phyloP scores from a whole-genome alignment of 2,888 invertebrate genomes.

The Augiades crinisus region DNA sequence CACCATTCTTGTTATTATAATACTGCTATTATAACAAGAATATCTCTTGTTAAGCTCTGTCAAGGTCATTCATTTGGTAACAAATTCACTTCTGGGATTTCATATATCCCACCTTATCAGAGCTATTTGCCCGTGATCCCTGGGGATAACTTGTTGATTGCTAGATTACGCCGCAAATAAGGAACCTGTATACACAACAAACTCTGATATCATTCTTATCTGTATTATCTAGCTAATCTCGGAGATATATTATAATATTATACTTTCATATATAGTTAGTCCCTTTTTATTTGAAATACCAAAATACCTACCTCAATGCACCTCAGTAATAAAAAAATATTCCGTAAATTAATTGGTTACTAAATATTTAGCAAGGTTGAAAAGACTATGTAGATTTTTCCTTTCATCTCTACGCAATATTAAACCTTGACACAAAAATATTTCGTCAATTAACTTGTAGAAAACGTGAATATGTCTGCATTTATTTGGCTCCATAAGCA shows the following conservation, averaged over 20 bases:
- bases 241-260: neutral
- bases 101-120: slow-evolving; percentile 23
- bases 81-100: slow-evolving; percentile 41
- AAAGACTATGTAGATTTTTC: slow-evolving; percentile 64
- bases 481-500: slow-evolving; percentile 3
- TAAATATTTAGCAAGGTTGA: slow-evolving; percentile 62
- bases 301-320: neutral
- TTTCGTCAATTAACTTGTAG: slow-evolving; percentile 52
- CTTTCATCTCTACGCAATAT: slow-evolving; percentile 67
- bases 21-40: too few species aligned
- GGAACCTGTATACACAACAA: neutral
- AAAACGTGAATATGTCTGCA: slow-evolving; percentile 10
- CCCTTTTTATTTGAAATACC: neutral
- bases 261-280: too few species aligned
- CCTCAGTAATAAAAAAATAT: slow-evolving; percentile 36
- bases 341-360: slow-evolving; percentile 52
- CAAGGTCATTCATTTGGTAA: slow-evolving; percentile 48
- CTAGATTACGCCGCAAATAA: slow-evolving; percentile 32
- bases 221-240: neutral
- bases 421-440: slow-evolving; percentile 64
- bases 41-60: too few species aligned
- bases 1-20: too few species aligned
- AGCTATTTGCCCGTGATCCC: slow-evolving; percentile 30
- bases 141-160: slow-evolving; percentile 30
- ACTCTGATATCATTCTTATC: neutral